Evolutionary conservation across 2,113 vertebrate species (phyloP).

Genomic region (Scalopus aquaticus): DNA sequence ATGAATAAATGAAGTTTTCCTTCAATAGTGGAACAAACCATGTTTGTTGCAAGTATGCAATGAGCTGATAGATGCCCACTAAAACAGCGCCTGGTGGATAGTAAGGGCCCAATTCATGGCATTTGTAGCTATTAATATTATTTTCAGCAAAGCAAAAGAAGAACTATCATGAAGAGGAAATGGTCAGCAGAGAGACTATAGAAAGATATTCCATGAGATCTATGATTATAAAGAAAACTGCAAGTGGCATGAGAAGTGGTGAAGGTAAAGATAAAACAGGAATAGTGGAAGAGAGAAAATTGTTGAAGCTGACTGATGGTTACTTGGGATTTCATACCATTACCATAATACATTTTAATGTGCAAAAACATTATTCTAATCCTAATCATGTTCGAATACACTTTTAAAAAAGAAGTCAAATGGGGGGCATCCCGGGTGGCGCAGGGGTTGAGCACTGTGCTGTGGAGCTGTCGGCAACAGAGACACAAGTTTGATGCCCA

Average conservation of each 20-base stretch:
- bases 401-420: too few species aligned
- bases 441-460: too few species aligned
- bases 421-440: too few species aligned
- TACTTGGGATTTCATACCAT: background rate
- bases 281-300: background rate
- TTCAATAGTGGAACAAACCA: background rate
- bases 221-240: background rate
- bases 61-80: background rate
- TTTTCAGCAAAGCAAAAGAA: conserved; percentile 2
- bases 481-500: too few species aligned
- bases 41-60: background rate
- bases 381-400: background rate
- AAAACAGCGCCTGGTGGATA: background rate
- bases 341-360: background rate
- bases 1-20: background rate
- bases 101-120: background rate
- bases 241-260: background rate
- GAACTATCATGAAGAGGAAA: background rate
- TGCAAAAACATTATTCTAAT: too few species aligned
- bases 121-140: background rate
- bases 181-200: background rate
- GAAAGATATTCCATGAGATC: background rate
- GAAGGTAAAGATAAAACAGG: background rate
- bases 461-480: too few species aligned
- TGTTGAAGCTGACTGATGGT: background rate